A percentile compares a stretch with the other conserved stretches of the same genome.
Evolutionary conservation across 37 sponge, comb jelly and placozoan species (phyloP).

Genomic region (Axinella damicornis): DNA sequence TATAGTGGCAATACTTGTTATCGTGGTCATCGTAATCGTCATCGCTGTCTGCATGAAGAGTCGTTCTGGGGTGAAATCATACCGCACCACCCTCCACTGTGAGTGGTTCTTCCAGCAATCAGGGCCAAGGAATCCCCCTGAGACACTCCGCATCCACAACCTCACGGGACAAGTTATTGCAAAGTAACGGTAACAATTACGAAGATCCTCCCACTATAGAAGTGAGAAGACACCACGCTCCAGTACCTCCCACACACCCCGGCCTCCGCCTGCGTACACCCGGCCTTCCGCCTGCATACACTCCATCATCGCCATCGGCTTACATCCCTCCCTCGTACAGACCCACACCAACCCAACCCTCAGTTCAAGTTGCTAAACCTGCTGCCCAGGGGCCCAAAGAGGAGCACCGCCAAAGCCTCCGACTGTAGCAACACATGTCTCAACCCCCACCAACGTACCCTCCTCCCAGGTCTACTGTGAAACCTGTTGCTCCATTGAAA

Average conservation of each 20-base stretch:
- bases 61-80: too few relatives aligned
- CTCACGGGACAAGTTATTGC: too few relatives aligned
- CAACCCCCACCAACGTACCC: background rate
- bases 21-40: slow-evolving; percentile 7
- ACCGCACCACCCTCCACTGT: too few relatives aligned
- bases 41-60: background rate
- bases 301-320: background rate
- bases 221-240: background rate
- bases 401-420: slow-evolving; percentile 6
- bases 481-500: background rate
- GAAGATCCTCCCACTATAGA: background rate
- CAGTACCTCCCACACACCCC: background rate
- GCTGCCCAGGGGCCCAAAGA: too few relatives aligned
- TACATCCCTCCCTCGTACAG: background rate
- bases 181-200: background rate
- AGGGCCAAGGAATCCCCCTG: too few relatives aligned
- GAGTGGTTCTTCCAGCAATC: too few relatives aligned
- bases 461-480: background rate
- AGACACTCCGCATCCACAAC: too few relatives aligned
- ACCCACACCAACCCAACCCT: too few relatives aligned
- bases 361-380: too few relatives aligned
- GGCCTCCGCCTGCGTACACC: background rate
- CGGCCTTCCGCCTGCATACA: background rate
- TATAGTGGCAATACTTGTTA: background rate
- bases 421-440: background rate